Base-by-base conservation (phyloP, 2,888 invertebrate species). In the Girardia tigrina region DNA sequence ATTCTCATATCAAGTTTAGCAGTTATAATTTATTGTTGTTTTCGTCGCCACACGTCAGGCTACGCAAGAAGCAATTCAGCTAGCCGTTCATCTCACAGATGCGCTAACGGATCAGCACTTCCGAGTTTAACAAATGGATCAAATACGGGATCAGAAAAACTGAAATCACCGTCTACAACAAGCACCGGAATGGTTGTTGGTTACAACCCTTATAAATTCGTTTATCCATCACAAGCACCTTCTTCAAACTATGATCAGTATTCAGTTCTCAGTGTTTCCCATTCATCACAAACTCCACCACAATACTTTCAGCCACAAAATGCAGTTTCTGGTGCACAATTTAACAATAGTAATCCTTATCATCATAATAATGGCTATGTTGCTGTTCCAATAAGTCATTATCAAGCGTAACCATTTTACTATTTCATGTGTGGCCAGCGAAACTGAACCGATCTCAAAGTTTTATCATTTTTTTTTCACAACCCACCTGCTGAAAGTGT, bases 301-400 rank as follows among this genome's bases (percentile, higher is more conserved):
- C 56, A 56, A 16, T 56, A 56, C 56, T 56, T 56, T 56, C 56
- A 56, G 23, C 56, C 56, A 56, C 56, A 56, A n/a, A 56, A 56
- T 23, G n/a, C 56, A 20, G 56, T 56, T 56, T n/a, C 56, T 56
- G 56, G 56, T 20, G 56, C 56, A 56, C 56, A 56, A 56, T 56
- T 56, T 23, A 56, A 56, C n/a, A 56, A 56, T 56, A 23, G 8
- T n/a, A 56, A 56, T n/a, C 56, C 56, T 8, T 56, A 56, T 23
- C 56, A 56, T 56, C 56, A 56, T n/a, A 56, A 56, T 56, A 56
- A 56, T 56, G 56, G 56, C 6, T 56, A 56, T 56, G 56, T 56
- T n/a, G 56, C 56, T 56, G 56, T 56, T 6, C 56, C 56, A 16
- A n/a, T 56, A 56, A 56, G 56, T 23, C 56, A 56, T 56, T 56